Conservation (phyloP, 2,888 invertebrate genomes). For the Drosophila barbarae region DNA sequence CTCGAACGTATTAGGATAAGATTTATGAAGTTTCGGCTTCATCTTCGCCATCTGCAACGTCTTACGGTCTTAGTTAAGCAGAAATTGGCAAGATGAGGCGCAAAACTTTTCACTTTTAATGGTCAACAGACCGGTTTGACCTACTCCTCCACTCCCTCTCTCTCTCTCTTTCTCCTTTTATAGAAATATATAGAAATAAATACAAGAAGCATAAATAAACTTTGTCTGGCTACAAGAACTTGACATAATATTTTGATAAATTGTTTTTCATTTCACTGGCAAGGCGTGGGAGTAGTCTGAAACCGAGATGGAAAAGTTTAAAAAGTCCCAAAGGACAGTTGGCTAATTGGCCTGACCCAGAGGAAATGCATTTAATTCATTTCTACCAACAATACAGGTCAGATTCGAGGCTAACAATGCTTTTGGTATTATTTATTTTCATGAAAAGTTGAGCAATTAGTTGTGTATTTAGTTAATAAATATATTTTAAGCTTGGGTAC, state of each 20-base stretch:
- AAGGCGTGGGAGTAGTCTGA: slow-evolving; percentile 8
- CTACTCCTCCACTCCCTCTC: slow-evolving; percentile 43
- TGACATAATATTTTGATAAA: slow-evolving; percentile 73
- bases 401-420: neutral
- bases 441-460: neutral
- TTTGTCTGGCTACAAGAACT: slow-evolving; percentile 52
- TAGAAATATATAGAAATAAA: slow-evolving; percentile 44
- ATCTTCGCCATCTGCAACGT: slow-evolving; percentile 41
- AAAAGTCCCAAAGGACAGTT: slow-evolving; percentile 24
- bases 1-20: slow-evolving; percentile 62
- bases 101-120: slow-evolving; percentile 72
- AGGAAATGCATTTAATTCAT: slow-evolving; percentile 26
- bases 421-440: neutral
- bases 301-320: slow-evolving; percentile 24
- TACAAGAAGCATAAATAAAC: slow-evolving; percentile 45
- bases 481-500: no score
- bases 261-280: slow-evolving; percentile 56
- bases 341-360: slow-evolving; percentile 42
- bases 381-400: neutral
- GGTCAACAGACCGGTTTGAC: slow-evolving; percentile 57
- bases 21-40: slow-evolving; percentile 66
- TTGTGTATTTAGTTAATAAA: neutral
- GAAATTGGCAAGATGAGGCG: slow-evolving; percentile 34
- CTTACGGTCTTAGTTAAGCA: slow-evolving; percentile 38
- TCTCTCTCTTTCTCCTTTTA: slow-evolving; percentile 35